Conservation (phyloP, 2,113 vertebrate species). For the Platichthys stellatus region DNA sequence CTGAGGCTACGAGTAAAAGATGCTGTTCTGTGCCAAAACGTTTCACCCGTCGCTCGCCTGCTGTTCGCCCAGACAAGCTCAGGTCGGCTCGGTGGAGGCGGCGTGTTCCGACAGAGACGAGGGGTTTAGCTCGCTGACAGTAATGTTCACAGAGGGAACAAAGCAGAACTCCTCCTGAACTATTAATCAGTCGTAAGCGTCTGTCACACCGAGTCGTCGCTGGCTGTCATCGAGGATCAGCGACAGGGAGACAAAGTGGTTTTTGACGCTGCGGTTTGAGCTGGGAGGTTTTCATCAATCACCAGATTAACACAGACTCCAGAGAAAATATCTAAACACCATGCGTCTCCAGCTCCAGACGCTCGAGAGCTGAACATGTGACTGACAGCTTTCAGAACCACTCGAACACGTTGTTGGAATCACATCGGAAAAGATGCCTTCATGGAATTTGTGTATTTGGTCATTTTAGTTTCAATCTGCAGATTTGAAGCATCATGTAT, state of each 20-base stretch:
- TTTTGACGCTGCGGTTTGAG: background rate
- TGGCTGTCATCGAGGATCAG: slow-evolving; percentile 35
- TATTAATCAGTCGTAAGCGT: slow-evolving; percentile 55
- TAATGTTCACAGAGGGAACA: slow-evolving; percentile 49
- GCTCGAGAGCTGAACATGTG: too few species aligned
- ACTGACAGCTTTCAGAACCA: too few species aligned
- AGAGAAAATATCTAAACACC: too few species aligned
- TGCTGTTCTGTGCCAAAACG: slow-evolving; percentile 53
- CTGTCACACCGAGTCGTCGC: slow-evolving; percentile 25
- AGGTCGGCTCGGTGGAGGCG: slow-evolving; percentile 32
- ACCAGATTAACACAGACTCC: too few species aligned
- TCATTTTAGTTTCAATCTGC: too few species aligned
- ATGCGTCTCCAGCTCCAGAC: too few species aligned
- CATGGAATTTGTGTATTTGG: too few species aligned
- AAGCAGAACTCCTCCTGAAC: slow-evolving; percentile 41
- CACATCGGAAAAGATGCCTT: too few species aligned
- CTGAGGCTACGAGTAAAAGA: slow-evolving; percentile 59
- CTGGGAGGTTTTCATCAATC: too few species aligned
- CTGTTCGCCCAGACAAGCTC: slow-evolving; percentile 63
- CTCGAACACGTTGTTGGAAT: too few species aligned
- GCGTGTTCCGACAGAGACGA: slow-evolving; percentile 62
- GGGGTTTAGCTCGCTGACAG: slow-evolving; percentile 46
- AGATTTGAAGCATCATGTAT: too few species aligned
- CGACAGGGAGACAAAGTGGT: slow-evolving; percentile 3
- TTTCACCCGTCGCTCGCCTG: slow-evolving; percentile 45